Conservation (phyloP, 2,888 invertebrate species). For the Meganola albula region DNA sequence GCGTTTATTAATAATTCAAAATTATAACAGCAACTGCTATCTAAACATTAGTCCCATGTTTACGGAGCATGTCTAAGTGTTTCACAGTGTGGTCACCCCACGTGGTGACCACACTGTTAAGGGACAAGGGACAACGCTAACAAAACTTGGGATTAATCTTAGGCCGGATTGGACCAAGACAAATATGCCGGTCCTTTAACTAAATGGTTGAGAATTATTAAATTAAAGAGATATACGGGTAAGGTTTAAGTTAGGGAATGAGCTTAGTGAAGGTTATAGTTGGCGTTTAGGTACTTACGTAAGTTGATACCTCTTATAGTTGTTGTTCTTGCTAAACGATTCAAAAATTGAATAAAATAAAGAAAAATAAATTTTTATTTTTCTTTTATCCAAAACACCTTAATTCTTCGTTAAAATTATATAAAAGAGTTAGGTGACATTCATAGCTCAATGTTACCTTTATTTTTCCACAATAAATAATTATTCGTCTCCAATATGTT, state of each 20-base stretch:
- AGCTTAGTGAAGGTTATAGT: no score
- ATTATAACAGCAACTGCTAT: conserved; percentile 21
- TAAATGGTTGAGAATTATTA: conserved; percentile 70
- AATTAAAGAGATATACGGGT: conserved; percentile 57
- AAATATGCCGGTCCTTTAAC: conserved; percentile 60
- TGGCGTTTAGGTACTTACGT: no score
- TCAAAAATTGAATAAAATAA: no score
- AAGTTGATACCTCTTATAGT: no score
- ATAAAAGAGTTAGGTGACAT: no score
- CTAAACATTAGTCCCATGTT: conserved; percentile 27
- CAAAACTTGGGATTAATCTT: conserved; percentile 67
- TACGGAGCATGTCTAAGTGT: conserved; percentile 38
- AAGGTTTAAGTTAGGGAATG: conserved; percentile 41
- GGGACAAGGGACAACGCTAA: conserved; percentile 45
- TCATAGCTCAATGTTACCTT: no score
- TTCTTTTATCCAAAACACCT: no score
- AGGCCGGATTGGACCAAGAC: conserved; percentile 66
- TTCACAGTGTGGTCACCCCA: conserved; percentile 34
- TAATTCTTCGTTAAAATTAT: no score
- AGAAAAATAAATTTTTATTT: no score
- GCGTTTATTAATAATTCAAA: conserved; percentile 27
- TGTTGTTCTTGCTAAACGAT: no score
- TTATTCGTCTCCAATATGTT: no score
- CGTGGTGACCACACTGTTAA: conserved; percentile 31
- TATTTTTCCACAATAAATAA: no score